Conservation (phyloP, 2,888 invertebrate species). For the Limenitis arthemis region DNA sequence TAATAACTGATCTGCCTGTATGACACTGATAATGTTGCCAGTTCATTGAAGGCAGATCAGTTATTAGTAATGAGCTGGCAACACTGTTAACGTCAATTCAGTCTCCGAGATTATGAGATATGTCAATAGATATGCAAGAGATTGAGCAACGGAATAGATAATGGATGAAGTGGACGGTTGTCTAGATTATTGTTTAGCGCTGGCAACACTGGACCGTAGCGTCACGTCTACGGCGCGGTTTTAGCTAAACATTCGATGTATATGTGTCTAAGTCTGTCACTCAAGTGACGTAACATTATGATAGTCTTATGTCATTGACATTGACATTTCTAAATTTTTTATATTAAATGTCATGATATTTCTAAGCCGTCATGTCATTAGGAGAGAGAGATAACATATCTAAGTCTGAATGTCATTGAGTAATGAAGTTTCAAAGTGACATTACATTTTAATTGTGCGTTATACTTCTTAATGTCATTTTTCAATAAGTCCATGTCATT, state of each 20-base stretch:
- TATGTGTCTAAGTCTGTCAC: not conserved
- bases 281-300: not conserved
- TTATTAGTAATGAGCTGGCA: conserved; percentile 4
- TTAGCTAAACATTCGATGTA: conserved; percentile 43
- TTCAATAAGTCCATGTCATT: not conserved
- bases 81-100: not conserved
- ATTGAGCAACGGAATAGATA: not conserved
- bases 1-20: no score
- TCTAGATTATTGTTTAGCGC: conserved; percentile 37
- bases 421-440: no score
- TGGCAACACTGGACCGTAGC: conserved; percentile 50
- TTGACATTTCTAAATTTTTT: no score
- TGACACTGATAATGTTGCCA: no score
- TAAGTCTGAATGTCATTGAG: no score
- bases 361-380: no score
- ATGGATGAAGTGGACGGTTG: not conserved
- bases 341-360: no score
- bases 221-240: conserved; percentile 42
- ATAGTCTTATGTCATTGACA: no score
- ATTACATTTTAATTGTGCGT: no score
- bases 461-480: no score
- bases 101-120: not conserved
- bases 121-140: conserved; percentile 19
- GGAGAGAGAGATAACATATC: no score
- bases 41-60: no score